Evolutionary conservation across 2,797 vertebrate genomes (phyloP), one percentile per base, ranked within the genome.

Genomic region (Etheostoma nigrum): DNA sequence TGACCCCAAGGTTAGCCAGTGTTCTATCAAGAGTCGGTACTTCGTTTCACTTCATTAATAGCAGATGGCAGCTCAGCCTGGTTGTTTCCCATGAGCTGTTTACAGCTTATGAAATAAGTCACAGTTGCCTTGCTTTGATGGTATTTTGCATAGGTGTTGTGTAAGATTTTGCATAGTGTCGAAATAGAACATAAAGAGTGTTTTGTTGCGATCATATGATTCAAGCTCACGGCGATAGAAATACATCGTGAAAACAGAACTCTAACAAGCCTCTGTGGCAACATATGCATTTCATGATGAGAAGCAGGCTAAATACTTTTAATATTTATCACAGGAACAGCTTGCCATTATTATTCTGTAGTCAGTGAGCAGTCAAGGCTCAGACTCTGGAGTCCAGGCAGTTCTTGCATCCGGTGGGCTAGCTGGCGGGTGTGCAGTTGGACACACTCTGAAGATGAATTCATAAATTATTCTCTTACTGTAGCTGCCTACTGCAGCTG

Each of bases 391-490:
- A 82, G 76, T 81, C 66, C 62, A 68, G 67, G 63, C 74, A 18
- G 71, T 21, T 62, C 45, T 55, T 63, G 65, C 78, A 23, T 79
- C 75, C 45, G 25, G 30, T 19, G 65, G 79, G 70, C 64, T 71
- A 0, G 76, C 86, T 81, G 45, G 67, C 40, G 42, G 86, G 62
- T 16, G 12, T 65, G 49, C 63, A 65, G 67, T 75, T 81, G 48
- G 88, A 82, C 68, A 78, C 81, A 62, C 68, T 68, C 82, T 52
- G 70, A 66, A 72, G 79, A 82, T 85, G 72, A 67, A 84, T 74
- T 90, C 86, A 92, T 89, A 85, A 91, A 92, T 91, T 84, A 91
- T 89, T 88, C 71, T 53, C 62, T 75, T 67, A 66, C 73, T 86
- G 77, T 66, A 47, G 72, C 71, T 59, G 72, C 74, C 68, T 78